Conservation (phyloP, 2,888 invertebrate genomes). For the Iphiclides podalirius region DNA sequence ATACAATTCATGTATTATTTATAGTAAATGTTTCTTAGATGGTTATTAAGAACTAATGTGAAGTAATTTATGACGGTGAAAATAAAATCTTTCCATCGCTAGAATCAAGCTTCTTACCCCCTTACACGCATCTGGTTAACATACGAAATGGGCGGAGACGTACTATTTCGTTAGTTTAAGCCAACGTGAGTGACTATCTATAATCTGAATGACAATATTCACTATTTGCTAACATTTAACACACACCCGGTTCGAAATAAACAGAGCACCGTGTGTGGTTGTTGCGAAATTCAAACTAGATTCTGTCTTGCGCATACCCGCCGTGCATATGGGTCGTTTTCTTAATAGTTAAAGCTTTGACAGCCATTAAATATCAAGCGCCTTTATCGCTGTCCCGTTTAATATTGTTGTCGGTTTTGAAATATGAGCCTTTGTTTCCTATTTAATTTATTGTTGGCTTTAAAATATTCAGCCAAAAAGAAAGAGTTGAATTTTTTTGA, state of each 20-base stretch:
- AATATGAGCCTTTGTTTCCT: background rate
- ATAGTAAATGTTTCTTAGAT: too few relatives aligned
- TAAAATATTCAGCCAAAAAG: too few relatives aligned
- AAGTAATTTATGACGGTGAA: too few relatives aligned
- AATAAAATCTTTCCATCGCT: too few relatives aligned
- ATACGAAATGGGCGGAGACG: too few relatives aligned
- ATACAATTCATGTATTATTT: too few relatives aligned
- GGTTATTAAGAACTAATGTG: too few relatives aligned
- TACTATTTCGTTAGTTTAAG: too few relatives aligned
- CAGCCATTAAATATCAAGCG: slow-evolving; percentile 4
- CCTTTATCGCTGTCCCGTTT: background rate
- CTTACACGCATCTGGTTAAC: too few relatives aligned
- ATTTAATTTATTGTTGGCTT: too few relatives aligned
- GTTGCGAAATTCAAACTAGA: slow-evolving; percentile 18
- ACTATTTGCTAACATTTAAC: slow-evolving; percentile 8
- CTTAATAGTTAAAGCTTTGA: slow-evolving; percentile 6
- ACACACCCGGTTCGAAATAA: slow-evolving; percentile 13
- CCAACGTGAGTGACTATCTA: too few relatives aligned
- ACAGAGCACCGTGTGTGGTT: slow-evolving; percentile 16
- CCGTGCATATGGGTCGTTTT: slow-evolving; percentile 7
- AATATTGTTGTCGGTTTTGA: background rate
- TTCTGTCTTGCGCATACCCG: slow-evolving; percentile 7
- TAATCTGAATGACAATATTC: slow-evolving; percentile 10
- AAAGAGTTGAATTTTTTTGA: background rate
- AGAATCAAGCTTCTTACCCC: too few relatives aligned